These are phyloP conservation scores for Cervus canadensis DNA, from an alignment of 2,113 vertebrate genomes.

Conservation along the genomic window DNA sequence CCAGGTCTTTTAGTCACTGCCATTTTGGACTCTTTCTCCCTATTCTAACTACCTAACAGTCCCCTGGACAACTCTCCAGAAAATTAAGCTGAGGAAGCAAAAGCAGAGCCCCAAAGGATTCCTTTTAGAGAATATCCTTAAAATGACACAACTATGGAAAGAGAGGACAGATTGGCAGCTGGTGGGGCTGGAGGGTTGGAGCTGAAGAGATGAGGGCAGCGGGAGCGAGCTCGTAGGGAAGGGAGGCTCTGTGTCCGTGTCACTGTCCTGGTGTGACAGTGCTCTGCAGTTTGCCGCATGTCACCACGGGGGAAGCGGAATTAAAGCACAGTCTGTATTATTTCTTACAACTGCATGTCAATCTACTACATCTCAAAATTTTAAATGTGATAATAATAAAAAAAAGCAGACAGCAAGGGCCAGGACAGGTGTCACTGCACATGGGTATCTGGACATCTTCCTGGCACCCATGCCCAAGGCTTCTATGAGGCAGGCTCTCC, in stretches of 20 bases:
- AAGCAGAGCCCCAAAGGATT: neutral
- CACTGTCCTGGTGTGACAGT: no score
- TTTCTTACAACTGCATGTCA: neutral
- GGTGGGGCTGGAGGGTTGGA: neutral
- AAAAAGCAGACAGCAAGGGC: neutral
- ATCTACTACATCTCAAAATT: neutral
- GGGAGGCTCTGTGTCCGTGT: rapidly evolving
- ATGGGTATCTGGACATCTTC: neutral
- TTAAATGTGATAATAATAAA: neutral
- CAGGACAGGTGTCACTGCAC: rapidly evolving
- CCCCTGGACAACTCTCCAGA: neutral
- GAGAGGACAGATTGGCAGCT: neutral
- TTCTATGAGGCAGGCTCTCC: rapidly evolving
- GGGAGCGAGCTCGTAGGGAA: neutral
- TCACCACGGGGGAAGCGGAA: rapidly evolving
- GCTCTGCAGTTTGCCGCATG: rapidly evolving
- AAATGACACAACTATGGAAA: neutral
- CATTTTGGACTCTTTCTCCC: no score
- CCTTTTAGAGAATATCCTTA: neutral
- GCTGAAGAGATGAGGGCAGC: neutral
- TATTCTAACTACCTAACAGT: no score
- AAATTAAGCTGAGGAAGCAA: neutral
- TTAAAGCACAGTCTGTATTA: no score
- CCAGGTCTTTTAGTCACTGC: no score
- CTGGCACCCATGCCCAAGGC: neutral